phyloP scores from a whole-genome alignment of 2,113 vertebrate species.

The Pheucticus melanocephalus region DNA sequence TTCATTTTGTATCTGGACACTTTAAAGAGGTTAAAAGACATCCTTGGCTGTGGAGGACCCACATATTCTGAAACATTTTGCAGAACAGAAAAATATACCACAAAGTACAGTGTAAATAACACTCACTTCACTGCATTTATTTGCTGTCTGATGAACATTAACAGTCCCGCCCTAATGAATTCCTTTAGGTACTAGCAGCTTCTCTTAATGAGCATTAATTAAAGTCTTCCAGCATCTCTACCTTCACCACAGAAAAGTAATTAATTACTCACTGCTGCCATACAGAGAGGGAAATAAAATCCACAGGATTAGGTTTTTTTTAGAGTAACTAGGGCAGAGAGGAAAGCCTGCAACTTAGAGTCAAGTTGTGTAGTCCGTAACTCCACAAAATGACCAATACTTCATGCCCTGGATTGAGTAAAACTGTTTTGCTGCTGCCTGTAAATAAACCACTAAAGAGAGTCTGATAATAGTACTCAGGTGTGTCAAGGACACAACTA shows the following conservation, averaged over 20 bases:
- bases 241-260: constrained; percentile 59
- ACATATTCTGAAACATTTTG: neutral
- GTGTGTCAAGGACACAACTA: neutral
- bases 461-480: neutral
- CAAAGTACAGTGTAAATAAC: fast-evolving
- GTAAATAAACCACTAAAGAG: neutral
- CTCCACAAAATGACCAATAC: neutral
- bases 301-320: constrained; percentile 35
- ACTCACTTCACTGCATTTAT: neutral
- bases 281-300: constrained; percentile 55
- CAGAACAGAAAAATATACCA: neutral
- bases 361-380: neutral
- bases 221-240: constrained; percentile 33
- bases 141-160: neutral
- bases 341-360: neutral
- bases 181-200: neutral
- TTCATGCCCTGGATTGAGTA: neutral
- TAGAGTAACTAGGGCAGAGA: constrained; percentile 44
- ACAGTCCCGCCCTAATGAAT: neutral
- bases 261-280: constrained; percentile 56
- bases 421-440: neutral
- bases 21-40: neutral
- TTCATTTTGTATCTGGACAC: neutral
- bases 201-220: constrained; percentile 55
- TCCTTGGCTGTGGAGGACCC: neutral